Percentiles rank a stretch among this genome's conserved stretches.
These are phyloP conservation scores for Palythoa grandiflora DNA, from an alignment of 92 coral and sea anemone species.

Conservation along the genomic window DNA sequence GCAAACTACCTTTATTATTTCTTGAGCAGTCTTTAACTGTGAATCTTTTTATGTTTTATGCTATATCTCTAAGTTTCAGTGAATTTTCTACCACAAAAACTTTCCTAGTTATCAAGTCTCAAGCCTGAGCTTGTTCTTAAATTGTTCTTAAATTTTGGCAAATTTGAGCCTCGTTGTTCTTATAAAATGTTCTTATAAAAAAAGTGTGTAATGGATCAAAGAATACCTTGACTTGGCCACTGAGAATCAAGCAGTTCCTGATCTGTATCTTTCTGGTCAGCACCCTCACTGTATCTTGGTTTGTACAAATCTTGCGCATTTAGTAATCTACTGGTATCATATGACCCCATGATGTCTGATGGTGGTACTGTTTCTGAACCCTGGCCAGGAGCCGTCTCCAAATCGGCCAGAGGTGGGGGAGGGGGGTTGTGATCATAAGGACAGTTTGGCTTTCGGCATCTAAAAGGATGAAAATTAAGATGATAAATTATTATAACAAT, in stretches of 20 bases:
- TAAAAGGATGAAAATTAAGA: slow-evolving; percentile 12
- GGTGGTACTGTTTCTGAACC: slow-evolving; percentile 5
- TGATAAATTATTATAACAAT: too few species aligned
- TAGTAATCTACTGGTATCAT: background rate
- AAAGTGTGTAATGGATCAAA: background rate
- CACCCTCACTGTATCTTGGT: background rate
- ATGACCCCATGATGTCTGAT: slow-evolving; percentile 23
- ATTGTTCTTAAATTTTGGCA: too few species aligned
- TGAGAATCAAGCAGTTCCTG: background rate
- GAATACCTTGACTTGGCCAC: background rate
- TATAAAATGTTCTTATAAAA: too few species aligned
- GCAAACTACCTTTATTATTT: too few species aligned
- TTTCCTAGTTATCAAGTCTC: too few species aligned
- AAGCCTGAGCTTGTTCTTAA: too few species aligned
- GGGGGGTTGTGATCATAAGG: slow-evolving; percentile 72
- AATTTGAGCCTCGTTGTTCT: too few species aligned
- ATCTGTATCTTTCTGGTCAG: background rate
- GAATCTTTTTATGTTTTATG: too few species aligned
- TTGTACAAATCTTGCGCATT: background rate
- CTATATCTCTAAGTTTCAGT: too few species aligned
- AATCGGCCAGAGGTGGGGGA: slow-evolving; percentile 28
- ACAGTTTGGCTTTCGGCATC: slow-evolving; percentile 66
- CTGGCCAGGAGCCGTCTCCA: background rate
- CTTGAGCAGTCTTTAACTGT: too few species aligned
- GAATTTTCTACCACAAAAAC: too few species aligned